Base-by-base conservation (phyloP, 2,113 vertebrate genomes). In the Trichomycterus rosablanca region DNA sequence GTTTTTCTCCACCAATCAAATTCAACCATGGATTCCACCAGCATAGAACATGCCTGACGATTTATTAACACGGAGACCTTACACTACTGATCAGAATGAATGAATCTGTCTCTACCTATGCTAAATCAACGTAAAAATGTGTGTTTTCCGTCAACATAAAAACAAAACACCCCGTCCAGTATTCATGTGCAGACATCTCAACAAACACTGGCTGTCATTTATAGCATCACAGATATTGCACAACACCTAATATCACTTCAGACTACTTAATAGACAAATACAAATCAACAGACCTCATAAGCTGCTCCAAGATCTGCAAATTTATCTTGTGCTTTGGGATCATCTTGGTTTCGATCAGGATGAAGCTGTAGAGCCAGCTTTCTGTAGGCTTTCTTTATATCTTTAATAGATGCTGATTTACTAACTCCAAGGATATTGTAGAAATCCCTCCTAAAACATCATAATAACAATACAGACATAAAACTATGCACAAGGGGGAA, bases 361-460 rank as follows among this genome's bases (percentile, higher is more conserved):
- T 99, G 96, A 12, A 99, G 79, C 80, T 99, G 95, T 14, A 99
- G 80, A 2, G 96, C 96, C 59, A 98, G 83, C 71, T 98, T 99
- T 57, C 96, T 90, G 77, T 98, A 99, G 14, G 96, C 96, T 81
- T 99, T 99, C 73, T 99, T 99, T 64, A 99, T 95, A 66, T 99
- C 96, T 81, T 93, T 91, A 66, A 98, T 84, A 7, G 94, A 89
- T 14, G 94, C 95, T 1, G 81, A 79, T 53, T 88, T 93, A 39
- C 81, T 89, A n/a, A 99, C 96, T 3, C 94, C 96, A 63, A 99
- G 70, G 46, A 99, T 99, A 68, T 93, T 89, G 71, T 98, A 99
- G 81, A 98, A 98, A 73, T 98, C 95, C 68, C 96, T 86, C 71
- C 96, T 99, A 50, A n/a, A n/a, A n/a, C n/a, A n/a, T n/a, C 34